phyloP scores from a whole-genome alignment of 2,113 vertebrate genomes.

The Saimiri boliviensis region DNA sequence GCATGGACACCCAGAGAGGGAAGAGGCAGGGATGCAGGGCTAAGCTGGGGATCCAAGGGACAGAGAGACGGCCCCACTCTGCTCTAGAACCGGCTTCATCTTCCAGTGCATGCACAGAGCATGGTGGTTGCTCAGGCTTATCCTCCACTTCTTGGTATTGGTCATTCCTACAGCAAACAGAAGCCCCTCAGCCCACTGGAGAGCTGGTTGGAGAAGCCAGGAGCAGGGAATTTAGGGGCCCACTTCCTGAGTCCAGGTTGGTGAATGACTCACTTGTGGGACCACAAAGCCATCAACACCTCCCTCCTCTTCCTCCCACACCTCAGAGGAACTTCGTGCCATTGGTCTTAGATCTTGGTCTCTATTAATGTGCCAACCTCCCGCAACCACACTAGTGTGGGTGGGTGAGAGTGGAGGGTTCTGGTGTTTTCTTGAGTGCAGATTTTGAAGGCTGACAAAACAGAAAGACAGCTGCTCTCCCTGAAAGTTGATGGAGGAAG shows the following conservation, averaged over 20 bases:
- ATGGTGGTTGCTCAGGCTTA: not conserved
- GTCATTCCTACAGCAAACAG: not conserved
- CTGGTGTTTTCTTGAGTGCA: not conserved
- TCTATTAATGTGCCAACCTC: not conserved
- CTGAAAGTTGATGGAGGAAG: not conserved
- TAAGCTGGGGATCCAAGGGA: not conserved
- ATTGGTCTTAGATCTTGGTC: not conserved
- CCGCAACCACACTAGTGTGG: not conserved
- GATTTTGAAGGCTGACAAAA: not conserved
- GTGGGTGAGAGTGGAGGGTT: not conserved
- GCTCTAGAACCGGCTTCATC: not conserved
- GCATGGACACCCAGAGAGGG: not conserved
- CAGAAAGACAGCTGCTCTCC: not conserved
- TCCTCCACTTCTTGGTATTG: not conserved
- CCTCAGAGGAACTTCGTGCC: not conserved
- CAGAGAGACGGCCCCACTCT: not conserved
- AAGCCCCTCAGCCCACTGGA: not conserved
- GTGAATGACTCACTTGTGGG: not conserved
- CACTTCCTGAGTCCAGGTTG: not conserved
- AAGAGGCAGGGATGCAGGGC: not conserved
- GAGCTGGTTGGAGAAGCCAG: not conserved
- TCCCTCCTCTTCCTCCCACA: not conserved
- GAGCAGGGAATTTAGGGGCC: not conserved
- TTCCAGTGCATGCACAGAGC: not conserved
- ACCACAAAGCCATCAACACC: not conserved